These are phyloP conservation scores for Sesamia nonagrioides DNA, from an alignment of 1,140 invertebrate genomes.

Conservation along the genomic window DNA sequence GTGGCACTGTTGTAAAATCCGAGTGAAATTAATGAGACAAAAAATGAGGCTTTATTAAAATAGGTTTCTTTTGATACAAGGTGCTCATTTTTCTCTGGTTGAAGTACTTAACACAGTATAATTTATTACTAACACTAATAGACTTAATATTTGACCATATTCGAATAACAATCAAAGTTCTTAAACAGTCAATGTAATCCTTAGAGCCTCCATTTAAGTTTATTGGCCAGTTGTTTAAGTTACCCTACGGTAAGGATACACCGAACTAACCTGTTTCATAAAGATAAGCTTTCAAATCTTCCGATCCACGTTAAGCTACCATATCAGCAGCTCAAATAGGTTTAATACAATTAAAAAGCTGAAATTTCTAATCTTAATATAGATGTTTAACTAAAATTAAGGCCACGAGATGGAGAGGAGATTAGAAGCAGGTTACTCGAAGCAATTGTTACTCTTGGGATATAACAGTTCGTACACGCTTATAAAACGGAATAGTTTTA, in stretches of 20 bases:
- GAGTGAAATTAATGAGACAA: background rate
- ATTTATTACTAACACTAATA: too few species aligned
- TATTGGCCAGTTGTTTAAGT: too few species aligned
- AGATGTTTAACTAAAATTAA: constrained; percentile 47
- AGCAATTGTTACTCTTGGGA: constrained; percentile 18
- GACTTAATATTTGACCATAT: too few species aligned
- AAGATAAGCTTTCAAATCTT: constrained; percentile 7
- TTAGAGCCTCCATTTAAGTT: too few species aligned
- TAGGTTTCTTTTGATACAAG: background rate
- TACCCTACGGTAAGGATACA: background rate
- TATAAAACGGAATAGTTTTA: constrained; percentile 3
- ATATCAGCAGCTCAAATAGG: background rate
- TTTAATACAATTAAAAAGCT: constrained; percentile 19
- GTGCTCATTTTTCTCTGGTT: too few species aligned
- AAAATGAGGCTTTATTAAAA: background rate
- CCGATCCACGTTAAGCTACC: background rate
- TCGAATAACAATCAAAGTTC: too few species aligned
- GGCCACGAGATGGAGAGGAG: constrained; percentile 49
- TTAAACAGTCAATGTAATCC: too few species aligned
- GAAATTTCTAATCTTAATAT: constrained; percentile 20
- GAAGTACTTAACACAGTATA: too few species aligned
- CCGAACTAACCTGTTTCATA: background rate
- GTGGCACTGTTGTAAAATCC: background rate
- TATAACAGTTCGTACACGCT: background rate
- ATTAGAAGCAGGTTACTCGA: constrained; percentile 26